A percentile compares a stretch with the other conserved stretches of the same genome.
phyloP scores from a whole-genome alignment of 1,140 invertebrate species.

The Delia radicum region DNA sequence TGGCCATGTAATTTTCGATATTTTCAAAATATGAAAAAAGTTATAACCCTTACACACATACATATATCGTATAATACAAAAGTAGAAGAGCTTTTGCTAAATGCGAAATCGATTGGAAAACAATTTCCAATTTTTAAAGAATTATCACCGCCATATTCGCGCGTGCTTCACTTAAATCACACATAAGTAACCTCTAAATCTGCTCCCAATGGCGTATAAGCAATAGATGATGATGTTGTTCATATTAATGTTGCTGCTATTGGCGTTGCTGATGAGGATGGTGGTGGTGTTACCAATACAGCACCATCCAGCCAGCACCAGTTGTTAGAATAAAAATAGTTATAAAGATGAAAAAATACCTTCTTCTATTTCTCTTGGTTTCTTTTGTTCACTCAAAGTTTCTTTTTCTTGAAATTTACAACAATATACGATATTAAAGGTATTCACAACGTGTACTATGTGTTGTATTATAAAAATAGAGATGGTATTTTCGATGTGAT shows the following conservation, averaged over 20 bases:
- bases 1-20: no score
- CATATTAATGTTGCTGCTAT: not conserved
- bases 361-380: not conserved
- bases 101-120: constrained; percentile 57
- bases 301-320: not conserved
- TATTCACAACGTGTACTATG: no score
- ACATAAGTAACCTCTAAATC: constrained; percentile 57
- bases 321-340: not conserved
- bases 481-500: no score
- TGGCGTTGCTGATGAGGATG: not conserved
- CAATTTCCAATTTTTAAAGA: constrained; percentile 57
- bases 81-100: constrained; percentile 33
- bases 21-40: not conserved
- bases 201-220: constrained; percentile 33
- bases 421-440: not conserved
- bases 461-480: no score
- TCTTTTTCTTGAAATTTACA: not conserved
- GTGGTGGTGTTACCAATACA: no score
- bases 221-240: not conserved
- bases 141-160: constrained; percentile 57
- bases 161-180: constrained; percentile 50
- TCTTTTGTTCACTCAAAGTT: not conserved
- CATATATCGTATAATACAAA: not conserved
- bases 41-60: not conserved
- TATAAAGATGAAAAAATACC: not conserved